Percentiles rank a stretch among this genome's conserved stretches.
Conservation (phyloP, 2,888 invertebrate genomes). For the Pyrrhosoma nymphula region DNA sequence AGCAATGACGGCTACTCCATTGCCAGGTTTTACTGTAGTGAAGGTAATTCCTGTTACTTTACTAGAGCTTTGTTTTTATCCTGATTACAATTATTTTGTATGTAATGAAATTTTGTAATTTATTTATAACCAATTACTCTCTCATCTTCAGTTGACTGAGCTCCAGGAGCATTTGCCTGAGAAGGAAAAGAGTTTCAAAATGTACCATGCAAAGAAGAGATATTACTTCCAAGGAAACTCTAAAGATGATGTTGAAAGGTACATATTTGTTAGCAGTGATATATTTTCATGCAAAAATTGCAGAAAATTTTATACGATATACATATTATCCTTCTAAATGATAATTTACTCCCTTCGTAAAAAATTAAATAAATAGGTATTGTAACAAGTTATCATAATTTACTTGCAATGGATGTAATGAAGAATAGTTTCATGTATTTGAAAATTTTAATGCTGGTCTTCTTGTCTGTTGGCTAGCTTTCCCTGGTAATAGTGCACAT, state of each 20-base stretch:
- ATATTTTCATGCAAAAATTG: not conserved
- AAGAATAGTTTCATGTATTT: too few species aligned
- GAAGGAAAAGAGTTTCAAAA: conserved; percentile 78
- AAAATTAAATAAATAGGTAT: too few species aligned
- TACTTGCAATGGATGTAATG: too few species aligned
- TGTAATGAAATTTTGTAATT: not conserved
- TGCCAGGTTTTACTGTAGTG: conserved; percentile 81
- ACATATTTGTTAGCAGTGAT: conserved; percentile 70
- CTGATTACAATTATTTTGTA: not conserved
- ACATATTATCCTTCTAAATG: too few species aligned
- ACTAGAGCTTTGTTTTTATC: not conserved
- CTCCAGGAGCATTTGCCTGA: conserved; percentile 73
- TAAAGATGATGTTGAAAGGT: conserved; percentile 78
- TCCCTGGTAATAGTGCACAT: too few species aligned
- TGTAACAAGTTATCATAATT: too few species aligned
- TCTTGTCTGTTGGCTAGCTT: too few species aligned
- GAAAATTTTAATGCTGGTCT: too few species aligned
- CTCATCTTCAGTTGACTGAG: conserved; percentile 69
- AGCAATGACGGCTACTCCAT: conserved; percentile 81
- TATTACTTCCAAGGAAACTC: conserved; percentile 80
- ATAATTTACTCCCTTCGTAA: too few species aligned
- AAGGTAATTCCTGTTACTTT: conserved; percentile 73
- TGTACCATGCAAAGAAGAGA: conserved; percentile 78
- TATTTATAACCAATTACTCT: not conserved
- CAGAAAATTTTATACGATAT: conserved; percentile 10